Base-by-base conservation (phyloP, 2,888 invertebrate species). In the Amiota minor region DNA sequence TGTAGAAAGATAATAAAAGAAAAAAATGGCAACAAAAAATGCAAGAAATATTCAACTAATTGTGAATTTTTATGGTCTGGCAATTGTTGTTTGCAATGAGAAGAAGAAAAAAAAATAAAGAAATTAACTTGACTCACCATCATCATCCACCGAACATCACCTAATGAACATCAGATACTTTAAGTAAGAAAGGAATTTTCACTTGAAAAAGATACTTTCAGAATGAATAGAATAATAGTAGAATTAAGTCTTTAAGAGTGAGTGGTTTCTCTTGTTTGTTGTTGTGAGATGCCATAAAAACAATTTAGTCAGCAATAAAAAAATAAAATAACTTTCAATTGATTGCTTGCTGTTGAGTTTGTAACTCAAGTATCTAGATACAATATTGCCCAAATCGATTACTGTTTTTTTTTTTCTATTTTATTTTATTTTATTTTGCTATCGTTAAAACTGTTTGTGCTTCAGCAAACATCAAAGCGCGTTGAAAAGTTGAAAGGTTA, bases 11-110 rank as follows among this genome's bases (percentile, higher is more conserved):
- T 14, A 35, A 35, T 2, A 45, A 3, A 62, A 35, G n/a, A 35
- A 14, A 45, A 45, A 61, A 61, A 35, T 23, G 14, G 1, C 35
- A 62, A 45, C 14, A 16, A 23, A 45, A 46, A 47, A 53, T 35
- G 9, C 6, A 53, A 53, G 14, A 68, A 20, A 23, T 18, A 53
- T 46, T 75, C 78, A 83, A 83, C 86, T 87, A 87, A 87, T 87
- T 87, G 86, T 84, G 82, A 87, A 86, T 83, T 88, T 87, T 87
- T 87, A 86, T 86, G 87, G 88, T 87, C 87, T 88, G 80, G 81
- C 83, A 85, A 84, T 82, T 84, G 85, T 74, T 2, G 85, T 74
- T 2, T 70, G 69, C 71, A 75, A 56, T 45, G 56, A 74, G 65
- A 61, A 55, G 65, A 61, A 55, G 71, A 73, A 71, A 62, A 50